phyloP scores from a whole-genome alignment of 2,888 invertebrate genomes.

The Drosophila lutescens region DNA sequence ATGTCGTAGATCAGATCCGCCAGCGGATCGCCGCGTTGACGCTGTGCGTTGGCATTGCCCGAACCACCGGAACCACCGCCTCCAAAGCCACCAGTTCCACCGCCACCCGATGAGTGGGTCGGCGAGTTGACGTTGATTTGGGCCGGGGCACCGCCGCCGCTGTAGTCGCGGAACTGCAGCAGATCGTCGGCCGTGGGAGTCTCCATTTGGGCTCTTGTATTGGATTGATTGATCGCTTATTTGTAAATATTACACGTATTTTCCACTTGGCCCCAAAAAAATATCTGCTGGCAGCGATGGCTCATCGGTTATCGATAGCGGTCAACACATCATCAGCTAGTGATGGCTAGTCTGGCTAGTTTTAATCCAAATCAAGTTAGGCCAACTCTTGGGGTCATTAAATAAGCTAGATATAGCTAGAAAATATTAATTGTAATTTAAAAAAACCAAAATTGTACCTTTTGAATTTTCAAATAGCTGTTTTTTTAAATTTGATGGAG shows the following conservation, averaged over 20 bases:
- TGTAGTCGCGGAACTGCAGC: conserved; percentile 90
- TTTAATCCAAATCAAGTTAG: no score
- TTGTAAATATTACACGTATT: conserved; percentile 55
- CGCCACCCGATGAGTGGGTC: conserved; percentile 79
- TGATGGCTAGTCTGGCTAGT: background rate
- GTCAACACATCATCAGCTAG: background rate
- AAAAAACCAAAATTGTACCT: no score
- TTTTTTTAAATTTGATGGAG: no score
- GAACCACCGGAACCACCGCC: conserved; percentile 17
- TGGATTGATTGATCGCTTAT: background rate
- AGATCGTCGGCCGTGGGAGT: conserved; percentile 85
- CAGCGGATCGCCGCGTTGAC: conserved; percentile 81
- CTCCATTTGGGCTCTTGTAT: conserved; percentile 55
- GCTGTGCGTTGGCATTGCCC: conserved; percentile 49
- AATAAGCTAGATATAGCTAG: no score
- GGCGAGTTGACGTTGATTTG: conserved; percentile 88
- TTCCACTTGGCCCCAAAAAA: conserved; percentile 14
- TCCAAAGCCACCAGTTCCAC: conserved; percentile 34
- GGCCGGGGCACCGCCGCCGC: conserved; percentile 87
- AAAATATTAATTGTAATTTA: no score
- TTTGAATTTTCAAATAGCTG: no score
- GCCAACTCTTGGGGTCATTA: no score
- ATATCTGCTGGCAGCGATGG: conserved; percentile 2
- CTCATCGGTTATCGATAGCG: conserved; percentile 2
- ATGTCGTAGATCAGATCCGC: conserved; percentile 84